Evolutionary conservation across 2,888 invertebrate genomes (phyloP).

Genomic region (Oligia strigilis): DNA sequence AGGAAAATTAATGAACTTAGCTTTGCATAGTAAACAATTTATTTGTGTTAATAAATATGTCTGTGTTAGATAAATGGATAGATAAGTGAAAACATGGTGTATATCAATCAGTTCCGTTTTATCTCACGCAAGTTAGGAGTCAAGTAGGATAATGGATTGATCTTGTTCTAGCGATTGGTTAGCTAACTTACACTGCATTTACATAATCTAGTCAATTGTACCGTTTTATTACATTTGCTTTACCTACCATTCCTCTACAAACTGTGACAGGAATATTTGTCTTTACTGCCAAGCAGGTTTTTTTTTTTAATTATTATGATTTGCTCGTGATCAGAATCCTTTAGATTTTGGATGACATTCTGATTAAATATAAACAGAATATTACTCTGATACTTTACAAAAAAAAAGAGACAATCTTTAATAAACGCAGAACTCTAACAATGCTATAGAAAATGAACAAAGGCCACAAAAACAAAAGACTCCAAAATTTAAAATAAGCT

Average conservation of each 20-base stretch:
- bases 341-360: not conserved
- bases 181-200: constrained; percentile 32
- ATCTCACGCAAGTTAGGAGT: constrained; percentile 57
- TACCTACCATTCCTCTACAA: not conserved
- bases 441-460: not conserved
- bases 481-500: constrained; percentile 12
- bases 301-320: not conserved
- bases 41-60: constrained; percentile 61
- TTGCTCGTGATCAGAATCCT: not conserved
- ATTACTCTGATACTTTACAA: not conserved
- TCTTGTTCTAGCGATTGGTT: constrained; percentile 50
- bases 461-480: not conserved
- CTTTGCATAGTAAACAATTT: constrained; percentile 50
- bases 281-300: not conserved
- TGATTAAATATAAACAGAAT: not conserved
- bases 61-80: constrained; percentile 56
- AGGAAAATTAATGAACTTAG: constrained; percentile 57
- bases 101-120: constrained; percentile 57
- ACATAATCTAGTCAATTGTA: constrained; percentile 43
- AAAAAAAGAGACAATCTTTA: too few relatives aligned
- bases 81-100: constrained; percentile 60
- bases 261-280: not conserved
- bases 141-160: constrained; percentile 54
- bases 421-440: not conserved
- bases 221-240: constrained; percentile 6